Evolutionary conservation across 2,888 invertebrate genomes (phyloP).

Genomic region (Argynnis bischoffii): DNA sequence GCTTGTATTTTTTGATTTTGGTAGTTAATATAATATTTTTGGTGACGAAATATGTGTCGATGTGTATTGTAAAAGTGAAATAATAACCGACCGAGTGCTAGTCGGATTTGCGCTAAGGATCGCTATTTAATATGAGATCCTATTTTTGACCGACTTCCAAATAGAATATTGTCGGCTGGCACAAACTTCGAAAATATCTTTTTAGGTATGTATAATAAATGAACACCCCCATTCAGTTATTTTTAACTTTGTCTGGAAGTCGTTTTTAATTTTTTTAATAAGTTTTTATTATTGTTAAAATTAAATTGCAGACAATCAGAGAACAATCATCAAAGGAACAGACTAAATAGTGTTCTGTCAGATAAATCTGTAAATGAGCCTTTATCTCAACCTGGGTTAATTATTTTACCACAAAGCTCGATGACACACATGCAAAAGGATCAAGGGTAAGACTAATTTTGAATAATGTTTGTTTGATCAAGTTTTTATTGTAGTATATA

Average conservation of each 20-base stretch:
- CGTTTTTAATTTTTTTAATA: neutral
- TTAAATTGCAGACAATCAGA: constrained; percentile 49
- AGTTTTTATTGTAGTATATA: constrained; percentile 1
- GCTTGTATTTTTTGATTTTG: too few relatives aligned
- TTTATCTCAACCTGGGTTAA: constrained; percentile 65
- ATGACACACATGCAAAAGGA: constrained; percentile 67
- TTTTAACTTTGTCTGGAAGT: too few relatives aligned
- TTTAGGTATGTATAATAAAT: too few relatives aligned
- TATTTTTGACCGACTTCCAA: too few relatives aligned
- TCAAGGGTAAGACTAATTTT: constrained; percentile 55
- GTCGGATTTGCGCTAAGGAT: neutral
- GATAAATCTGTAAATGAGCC: constrained; percentile 66
- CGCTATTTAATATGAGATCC: too few relatives aligned
- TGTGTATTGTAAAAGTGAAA: neutral
- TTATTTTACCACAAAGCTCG: constrained; percentile 70
- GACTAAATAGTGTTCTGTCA: constrained; percentile 61
- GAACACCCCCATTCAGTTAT: too few relatives aligned
- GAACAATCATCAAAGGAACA: constrained; percentile 57
- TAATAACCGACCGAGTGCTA: neutral
- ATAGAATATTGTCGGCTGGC: too few relatives aligned
- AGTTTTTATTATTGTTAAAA: neutral
- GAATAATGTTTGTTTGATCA: neutral
- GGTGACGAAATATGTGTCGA: too few relatives aligned
- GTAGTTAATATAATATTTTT: too few relatives aligned
- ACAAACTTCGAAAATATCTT: too few relatives aligned